Conservation (phyloP, 2,888 invertebrate species). For the Syritta pipiens region DNA sequence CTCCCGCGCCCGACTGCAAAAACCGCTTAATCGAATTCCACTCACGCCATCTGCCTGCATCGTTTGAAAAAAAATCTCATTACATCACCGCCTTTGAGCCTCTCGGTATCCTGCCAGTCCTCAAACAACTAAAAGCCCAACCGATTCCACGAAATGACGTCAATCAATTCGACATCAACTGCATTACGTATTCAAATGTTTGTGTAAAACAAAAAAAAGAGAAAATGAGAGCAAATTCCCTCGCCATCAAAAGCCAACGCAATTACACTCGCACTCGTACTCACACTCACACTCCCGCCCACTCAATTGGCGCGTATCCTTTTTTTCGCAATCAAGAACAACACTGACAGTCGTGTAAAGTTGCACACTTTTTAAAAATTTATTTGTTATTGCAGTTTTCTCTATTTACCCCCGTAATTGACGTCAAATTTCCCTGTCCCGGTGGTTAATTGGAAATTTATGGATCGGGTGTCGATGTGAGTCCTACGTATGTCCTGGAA, state of each 20-base stretch:
- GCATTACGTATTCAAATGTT: neutral
- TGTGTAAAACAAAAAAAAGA: neutral
- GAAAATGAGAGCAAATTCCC: no score
- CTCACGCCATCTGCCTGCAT: no score
- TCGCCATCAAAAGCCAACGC: no score
- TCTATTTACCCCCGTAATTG: constrained; percentile 10
- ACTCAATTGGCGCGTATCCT: neutral
- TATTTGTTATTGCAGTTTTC: constrained; percentile 15
- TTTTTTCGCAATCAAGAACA: no score
- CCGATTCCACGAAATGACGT: neutral
- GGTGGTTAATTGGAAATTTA: neutral
- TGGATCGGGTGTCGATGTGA: neutral
- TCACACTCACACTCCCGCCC: no score
- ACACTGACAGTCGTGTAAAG: neutral
- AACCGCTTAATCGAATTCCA: no score
- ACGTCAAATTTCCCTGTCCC: constrained; percentile 1
- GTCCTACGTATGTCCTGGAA: neutral
- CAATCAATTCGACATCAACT: neutral
- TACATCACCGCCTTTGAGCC: no score
- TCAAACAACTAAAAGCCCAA: no score
- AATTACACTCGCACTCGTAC: neutral
- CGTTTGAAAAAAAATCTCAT: no score
- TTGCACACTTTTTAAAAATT: constrained; percentile 18
- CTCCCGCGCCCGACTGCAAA: no score
- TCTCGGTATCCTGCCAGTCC: no score